Percentiles rank a stretch among this genome's conserved stretches.
Evolutionary conservation across 2,113 vertebrate species (phyloP).

Genomic region (Vulpes lagopus): DNA sequence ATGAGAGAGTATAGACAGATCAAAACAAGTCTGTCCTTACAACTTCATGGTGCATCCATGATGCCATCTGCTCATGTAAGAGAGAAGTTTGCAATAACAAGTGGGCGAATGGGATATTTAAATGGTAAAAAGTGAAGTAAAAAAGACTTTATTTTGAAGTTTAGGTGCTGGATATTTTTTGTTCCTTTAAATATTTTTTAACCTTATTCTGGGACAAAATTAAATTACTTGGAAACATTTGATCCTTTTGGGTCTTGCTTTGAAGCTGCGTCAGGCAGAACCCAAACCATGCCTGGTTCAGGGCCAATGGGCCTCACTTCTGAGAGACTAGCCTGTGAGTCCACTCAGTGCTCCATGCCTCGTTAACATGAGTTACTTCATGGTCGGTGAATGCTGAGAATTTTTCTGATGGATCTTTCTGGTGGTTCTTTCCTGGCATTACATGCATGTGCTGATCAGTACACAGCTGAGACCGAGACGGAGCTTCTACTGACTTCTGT

Average conservation of each 20-base stretch:
- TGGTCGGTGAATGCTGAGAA: background rate
- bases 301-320: background rate
- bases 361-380: too few relatives aligned
- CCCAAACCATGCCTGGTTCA: too few relatives aligned
- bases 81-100: background rate
- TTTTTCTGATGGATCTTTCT: background rate
- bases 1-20: background rate
- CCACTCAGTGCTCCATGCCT: background rate
- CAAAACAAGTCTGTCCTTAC: background rate
- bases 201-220: background rate
- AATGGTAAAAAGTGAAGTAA: background rate
- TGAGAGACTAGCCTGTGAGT: too few relatives aligned
- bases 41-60: fast-evolving
- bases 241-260: background rate
- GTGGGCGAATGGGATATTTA: background rate
- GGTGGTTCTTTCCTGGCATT: background rate
- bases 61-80: background rate
- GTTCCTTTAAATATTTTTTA: background rate
- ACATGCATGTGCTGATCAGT: background rate
- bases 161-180: background rate
- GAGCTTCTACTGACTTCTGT: background rate
- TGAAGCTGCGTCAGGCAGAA: background rate
- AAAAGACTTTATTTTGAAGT: background rate
- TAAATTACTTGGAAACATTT: background rate
- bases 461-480: background rate